A percentile compares a stretch with the other conserved stretches of the same genome.
phyloP scores from a whole-genome alignment of 2,113 vertebrate genomes.

The Ranitomeya variabilis region DNA sequence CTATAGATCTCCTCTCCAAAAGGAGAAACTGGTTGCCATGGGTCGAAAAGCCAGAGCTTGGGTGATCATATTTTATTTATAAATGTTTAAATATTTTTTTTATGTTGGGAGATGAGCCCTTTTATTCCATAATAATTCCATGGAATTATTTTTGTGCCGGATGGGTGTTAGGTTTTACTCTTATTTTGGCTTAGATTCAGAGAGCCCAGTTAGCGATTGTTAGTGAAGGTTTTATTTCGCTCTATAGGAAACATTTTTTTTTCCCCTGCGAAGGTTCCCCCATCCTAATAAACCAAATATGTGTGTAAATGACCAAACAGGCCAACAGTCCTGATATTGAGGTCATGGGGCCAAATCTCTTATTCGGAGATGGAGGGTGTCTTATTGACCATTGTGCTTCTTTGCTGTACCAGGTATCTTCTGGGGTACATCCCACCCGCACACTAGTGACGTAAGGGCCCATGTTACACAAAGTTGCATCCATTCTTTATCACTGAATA shows the following conservation, averaged over 20 bases:
- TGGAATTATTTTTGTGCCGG: too few species aligned
- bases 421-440: constrained; percentile 18
- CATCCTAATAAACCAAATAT: not conserved
- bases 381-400: not conserved
- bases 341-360: not conserved
- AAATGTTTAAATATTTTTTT: too few species aligned
- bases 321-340: not conserved
- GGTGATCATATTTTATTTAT: too few species aligned
- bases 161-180: too few species aligned
- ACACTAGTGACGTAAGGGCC: not conserved
- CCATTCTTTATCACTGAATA: not conserved
- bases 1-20: too few species aligned
- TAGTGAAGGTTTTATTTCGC: not conserved
- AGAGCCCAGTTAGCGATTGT: not conserved
- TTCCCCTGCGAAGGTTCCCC: not conserved
- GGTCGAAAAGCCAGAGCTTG: too few species aligned
- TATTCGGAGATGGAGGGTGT: not conserved
- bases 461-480: not conserved
- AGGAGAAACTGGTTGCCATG: too few species aligned
- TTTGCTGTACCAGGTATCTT: not conserved
- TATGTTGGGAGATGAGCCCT: too few species aligned
- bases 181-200: too few species aligned
- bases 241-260: not conserved
- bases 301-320: not conserved
- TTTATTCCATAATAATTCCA: too few species aligned